Evolutionary conservation across 2,888 invertebrate species (phyloP), one percentile per base, ranked within the genome.

Genomic region (Diadegma fenestrale): DNA sequence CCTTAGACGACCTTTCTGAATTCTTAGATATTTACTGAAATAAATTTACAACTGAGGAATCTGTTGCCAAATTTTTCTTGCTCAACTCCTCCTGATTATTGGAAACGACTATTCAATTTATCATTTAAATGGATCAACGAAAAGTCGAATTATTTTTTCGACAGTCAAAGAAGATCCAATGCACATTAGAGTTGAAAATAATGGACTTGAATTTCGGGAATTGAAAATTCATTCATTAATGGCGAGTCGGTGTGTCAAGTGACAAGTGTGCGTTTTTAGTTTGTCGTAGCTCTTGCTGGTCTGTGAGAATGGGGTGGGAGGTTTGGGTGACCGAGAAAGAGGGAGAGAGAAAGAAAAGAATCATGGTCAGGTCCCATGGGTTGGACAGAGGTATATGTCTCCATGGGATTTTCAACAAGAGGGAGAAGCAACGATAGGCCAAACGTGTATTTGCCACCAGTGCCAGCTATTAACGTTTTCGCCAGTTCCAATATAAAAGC

Each of bases 401-500:
- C 45, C 54, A 63, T 17, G 72, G 71, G 77, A 22, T 68, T 77
- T 58, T 33, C 41, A 45, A 68, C 71, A 73, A 86, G 87, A 82
- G 87, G 86, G 87, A 87, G 84, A 84, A 82, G 43, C 64, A 37
- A 69, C 33, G 63, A 80, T 64, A 72, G 78, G 73, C 76, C 26
- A 75, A 51, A 68, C 41, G 45, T 73, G 75, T 80, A 72, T 71
- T 72, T 43, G 58, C 80, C 73, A 45, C 64, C 64, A 54, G 61
- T 45, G 37, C 61, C 48, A 19, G 66, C 71, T 71, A 80, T 64
- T 54, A 71, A 83, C 80, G 72, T 87, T 87, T 87, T 78, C 73
- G 80, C 75, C 72, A 58, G 72, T 73, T 68, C 58, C 79, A 66
- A 80, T 87, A 87, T 87, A 87, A 87, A 87, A 86, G 87, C 85